These are phyloP conservation scores for Scatophagus argus DNA, from an alignment of 2,113 vertebrate species.

Conservation along the genomic window DNA sequence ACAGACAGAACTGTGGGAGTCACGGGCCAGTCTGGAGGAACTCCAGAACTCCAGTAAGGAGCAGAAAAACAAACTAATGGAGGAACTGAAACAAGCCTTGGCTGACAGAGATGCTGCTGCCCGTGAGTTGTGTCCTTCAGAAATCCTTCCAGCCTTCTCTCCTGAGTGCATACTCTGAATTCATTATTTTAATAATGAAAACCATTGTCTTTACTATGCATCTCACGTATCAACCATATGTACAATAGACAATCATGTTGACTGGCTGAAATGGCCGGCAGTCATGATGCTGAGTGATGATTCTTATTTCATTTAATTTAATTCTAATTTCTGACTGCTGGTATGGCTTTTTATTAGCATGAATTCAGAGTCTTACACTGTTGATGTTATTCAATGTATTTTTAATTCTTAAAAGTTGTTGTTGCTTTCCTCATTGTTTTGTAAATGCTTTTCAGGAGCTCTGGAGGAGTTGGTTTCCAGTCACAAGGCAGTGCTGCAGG, in stretches of 20 bases:
- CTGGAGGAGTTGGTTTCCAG: constrained; percentile 80
- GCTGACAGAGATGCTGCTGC: constrained; percentile 82
- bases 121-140: constrained; percentile 78
- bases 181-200: neutral
- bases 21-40: constrained; percentile 74
- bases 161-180: neutral
- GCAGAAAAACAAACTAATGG: constrained; percentile 81
- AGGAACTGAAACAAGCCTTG: constrained; percentile 82
- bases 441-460: constrained; percentile 65
- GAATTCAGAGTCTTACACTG: no score
- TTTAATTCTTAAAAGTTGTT: neutral
- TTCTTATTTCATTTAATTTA: no score
- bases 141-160: neutral
- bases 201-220: neutral
- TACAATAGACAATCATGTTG: neutral
- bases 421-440: neutral
- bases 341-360: no score
- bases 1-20: constrained; percentile 76
- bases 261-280: neutral
- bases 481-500: constrained; percentile 75
- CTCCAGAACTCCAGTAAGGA: constrained; percentile 79
- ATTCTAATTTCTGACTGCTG: neutral
- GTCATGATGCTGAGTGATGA: neutral
- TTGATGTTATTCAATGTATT: neutral
- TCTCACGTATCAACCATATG: neutral